Percentiles rank a stretch among this genome's conserved stretches.
These are phyloP conservation scores for Mohoua ochrocephala DNA, from an alignment of 2,113 vertebrate species.

Conservation along the genomic window DNA sequence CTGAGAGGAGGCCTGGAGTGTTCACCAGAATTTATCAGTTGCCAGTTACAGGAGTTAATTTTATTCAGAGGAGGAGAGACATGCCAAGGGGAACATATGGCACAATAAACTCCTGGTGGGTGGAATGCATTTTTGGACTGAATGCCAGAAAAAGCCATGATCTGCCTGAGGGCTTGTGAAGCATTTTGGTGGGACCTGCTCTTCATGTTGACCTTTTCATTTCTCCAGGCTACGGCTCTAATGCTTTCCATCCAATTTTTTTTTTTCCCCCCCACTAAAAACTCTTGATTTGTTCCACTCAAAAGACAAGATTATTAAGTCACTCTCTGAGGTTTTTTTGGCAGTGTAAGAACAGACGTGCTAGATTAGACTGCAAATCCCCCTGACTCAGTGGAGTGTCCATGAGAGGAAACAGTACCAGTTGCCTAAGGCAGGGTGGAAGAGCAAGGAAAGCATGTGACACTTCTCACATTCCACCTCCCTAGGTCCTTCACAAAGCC, in stretches of 20 bases:
- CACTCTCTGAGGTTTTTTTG: background rate
- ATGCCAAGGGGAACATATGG: background rate
- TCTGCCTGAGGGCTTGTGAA: background rate
- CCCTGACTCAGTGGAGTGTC: background rate
- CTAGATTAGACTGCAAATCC: background rate
- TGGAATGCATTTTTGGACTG: slow-evolving; percentile 18
- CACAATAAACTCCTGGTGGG: background rate
- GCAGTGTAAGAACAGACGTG: background rate
- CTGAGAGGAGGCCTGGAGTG: background rate
- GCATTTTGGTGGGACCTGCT: background rate
- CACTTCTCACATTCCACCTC: background rate
- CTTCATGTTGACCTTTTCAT: background rate
- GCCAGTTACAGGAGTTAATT: slow-evolving; percentile 1
- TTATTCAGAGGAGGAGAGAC: background rate
- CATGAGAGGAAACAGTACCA: background rate
- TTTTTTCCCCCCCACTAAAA: background rate
- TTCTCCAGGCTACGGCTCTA: background rate
- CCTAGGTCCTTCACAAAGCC: background rate
- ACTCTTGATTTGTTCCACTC: background rate
- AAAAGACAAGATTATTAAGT: background rate
- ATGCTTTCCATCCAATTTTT: background rate
- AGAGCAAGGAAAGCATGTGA: background rate
- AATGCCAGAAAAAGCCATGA: slow-evolving; percentile 1
- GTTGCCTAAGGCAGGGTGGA: background rate
- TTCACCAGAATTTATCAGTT: background rate